Evolutionary conservation across 2,113 vertebrate species (phyloP).

Genomic region (Scytalopus superciliaris): DNA sequence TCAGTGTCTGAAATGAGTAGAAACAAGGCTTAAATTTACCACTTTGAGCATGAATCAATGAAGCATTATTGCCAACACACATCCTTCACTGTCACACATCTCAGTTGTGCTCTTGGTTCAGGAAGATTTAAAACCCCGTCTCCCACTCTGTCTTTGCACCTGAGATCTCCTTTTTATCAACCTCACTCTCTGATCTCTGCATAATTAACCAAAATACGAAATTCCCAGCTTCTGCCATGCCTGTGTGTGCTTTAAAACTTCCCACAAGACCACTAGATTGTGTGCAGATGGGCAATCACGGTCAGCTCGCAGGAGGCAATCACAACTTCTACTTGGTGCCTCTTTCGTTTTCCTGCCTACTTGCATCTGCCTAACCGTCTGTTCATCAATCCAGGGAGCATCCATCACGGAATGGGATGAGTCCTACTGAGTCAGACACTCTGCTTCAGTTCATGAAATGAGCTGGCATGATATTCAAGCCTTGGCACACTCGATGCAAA

Average conservation of each 20-base stretch:
- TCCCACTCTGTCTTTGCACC: conserved; percentile 14
- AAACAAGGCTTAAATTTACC: conserved; percentile 43
- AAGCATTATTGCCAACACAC: conserved; percentile 44
- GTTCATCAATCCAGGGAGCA: conserved; percentile 26
- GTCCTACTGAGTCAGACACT: conserved; percentile 35
- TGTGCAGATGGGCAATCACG: conserved; percentile 27
- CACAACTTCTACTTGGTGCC: conserved; percentile 46
- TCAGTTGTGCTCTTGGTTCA: neutral
- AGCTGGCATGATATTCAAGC: neutral
- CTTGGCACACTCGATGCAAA: neutral
- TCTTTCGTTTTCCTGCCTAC: conserved; percentile 45
- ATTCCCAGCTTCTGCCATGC: neutral
- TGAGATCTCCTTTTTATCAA: neutral
- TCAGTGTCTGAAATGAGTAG: conserved; percentile 20
- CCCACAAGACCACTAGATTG: neutral
- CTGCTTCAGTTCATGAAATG: neutral
- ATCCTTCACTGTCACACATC: conserved; percentile 12
- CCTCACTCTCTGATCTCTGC: neutral
- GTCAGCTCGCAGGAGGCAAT: conserved; percentile 57
- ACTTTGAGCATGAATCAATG: conserved; percentile 32
- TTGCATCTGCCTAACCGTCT: conserved; percentile 50
- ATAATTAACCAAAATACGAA: neutral
- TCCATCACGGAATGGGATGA: conserved; percentile 7
- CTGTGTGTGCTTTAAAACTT: neutral
- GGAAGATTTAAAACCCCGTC: neutral